Base-by-base conservation (phyloP, 2,888 invertebrate species). In the Brachyopa scutellaris region DNA sequence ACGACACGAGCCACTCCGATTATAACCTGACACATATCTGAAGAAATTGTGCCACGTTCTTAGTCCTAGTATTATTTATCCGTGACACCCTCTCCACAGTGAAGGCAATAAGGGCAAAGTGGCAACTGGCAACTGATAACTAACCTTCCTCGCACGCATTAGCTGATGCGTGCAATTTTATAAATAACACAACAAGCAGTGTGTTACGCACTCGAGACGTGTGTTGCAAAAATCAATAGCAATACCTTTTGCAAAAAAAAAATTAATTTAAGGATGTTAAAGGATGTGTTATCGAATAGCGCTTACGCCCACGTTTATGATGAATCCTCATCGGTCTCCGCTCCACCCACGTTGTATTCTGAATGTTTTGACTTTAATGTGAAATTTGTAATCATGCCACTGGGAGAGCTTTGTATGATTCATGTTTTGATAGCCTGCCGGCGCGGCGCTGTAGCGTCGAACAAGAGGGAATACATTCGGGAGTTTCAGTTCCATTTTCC, bases 151-250 rank as follows among this genome's bases (percentile, higher is more conserved):
- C 19, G 19, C 51, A 40, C 53, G 21, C 40, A 53, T n/a, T 42
- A 31, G 13, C 42, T 21, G 66, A 33, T 33, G 66, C 42, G 66
- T 55, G 66, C 66, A 33, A 53, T 67, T 67, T 53, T 67, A 67
- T 53, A 55, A 67, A 67, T 67, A 67, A 31, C 51, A 26, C 53
- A 38, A 5, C 38, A 17, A 38, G 29, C 40, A 19, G 17, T 2
- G 26, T 19, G 23, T 13, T 6, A 57, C 57, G 15, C 13, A 8
- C 55, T 23, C 31, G 45, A 4, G 38, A 59, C 26, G 13, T n/a
- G 36, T n/a, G 31, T n/a, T 21, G 66, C 21, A 33, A 53, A 64
- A 66, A 67, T 67, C 66, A 67, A 67, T 67, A 67, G 21, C 13
- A 29, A 9, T 26, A 26, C 36, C 13, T 21, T 51, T 40, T 33